A percentile compares a stretch with the other conserved stretches of the same genome.
phyloP scores from a whole-genome alignment of 1,140 invertebrate species.

The Hydropsyche tenuis region DNA sequence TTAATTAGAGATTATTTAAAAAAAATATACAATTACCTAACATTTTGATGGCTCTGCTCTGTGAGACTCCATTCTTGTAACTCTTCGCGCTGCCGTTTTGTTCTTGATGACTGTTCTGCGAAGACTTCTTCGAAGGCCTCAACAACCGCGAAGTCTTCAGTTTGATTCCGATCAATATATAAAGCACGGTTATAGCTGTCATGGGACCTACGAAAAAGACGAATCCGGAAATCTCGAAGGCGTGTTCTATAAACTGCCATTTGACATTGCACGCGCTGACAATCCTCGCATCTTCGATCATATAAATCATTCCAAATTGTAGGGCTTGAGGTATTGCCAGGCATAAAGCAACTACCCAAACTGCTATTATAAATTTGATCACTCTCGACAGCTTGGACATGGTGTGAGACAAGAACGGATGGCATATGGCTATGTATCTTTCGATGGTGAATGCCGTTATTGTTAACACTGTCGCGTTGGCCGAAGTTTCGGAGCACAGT shows the following conservation, averaged over 20 bases:
- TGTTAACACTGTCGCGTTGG: constrained; percentile 90
- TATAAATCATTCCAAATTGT: constrained; percentile 72
- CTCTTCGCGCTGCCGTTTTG: constrained; percentile 54
- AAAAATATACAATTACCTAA: constrained; percentile 59
- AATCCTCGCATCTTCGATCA: constrained; percentile 58
- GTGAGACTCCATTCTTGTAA: constrained; percentile 64
- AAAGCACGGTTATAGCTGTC: constrained; percentile 75
- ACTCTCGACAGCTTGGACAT: constrained; percentile 80
- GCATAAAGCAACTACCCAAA: constrained; percentile 75
- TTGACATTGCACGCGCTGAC: constrained; percentile 65
- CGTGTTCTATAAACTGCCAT: constrained; percentile 64
- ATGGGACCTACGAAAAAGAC: constrained; percentile 82
- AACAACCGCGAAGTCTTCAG: constrained; percentile 63
- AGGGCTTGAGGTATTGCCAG: constrained; percentile 83
- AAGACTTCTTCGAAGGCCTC: constrained; percentile 56
- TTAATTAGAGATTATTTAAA: neutral
- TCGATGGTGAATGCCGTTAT: constrained; percentile 95
- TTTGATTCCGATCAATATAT: constrained; percentile 73
- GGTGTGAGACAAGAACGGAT: constrained; percentile 87
- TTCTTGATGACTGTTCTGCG: constrained; percentile 55
- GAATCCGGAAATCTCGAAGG: constrained; percentile 76
- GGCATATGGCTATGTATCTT: constrained; percentile 93
- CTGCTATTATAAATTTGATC: constrained; percentile 71
- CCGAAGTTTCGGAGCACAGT: constrained; percentile 81
- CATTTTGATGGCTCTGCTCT: constrained; percentile 70